Evolutionary conservation across 1,140 invertebrate species (phyloP), one percentile per base, ranked within the genome.

Genomic region (Pteromalus puparum): DNA sequence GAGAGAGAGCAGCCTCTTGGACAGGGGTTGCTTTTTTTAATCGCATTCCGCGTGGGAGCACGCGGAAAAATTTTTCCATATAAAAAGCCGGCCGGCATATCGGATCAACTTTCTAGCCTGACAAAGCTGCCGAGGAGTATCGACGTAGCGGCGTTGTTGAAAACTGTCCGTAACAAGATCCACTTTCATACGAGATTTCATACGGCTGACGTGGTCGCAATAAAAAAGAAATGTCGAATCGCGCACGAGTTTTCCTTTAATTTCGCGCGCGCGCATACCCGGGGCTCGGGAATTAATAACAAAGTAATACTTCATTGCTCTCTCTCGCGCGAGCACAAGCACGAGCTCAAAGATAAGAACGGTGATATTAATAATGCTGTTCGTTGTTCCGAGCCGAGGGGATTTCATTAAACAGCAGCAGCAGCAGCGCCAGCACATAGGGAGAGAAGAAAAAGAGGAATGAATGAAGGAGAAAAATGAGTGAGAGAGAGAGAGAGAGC

Each of bases 281-380:
- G 42, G 38, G 83, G 87, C 89, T 90, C 89, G 84, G 87, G 88
- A 91, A 92, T 92, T 92, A 92, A 92, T 92, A 92, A 92, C 90
- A 90, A 91, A 91, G 88, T 92, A 92, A 91, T 92, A 92, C 91
- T 90, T 90, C 89, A 90, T 91, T 90, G 89, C 89, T 88, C n/a
- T n/a, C n/a, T n/a, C n/a, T n/a, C n/a, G n/a, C 18, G 46, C 48
- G 48, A 5, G 48, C 48, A 10, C 48, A 21, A n/a, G 18, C 53
- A n/a, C 53, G 21, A 61, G 53, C 86, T 86, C 87, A 90, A 90
- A 91, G 90, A 91, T 90, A 91, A 91, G 90, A 89, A 89, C 87
- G 89, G 85, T 88, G 88, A 90, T 91, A 91, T 92, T 92, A 92
- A 91, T 92, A 92, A 92, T 91, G 88, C 86, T 89, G 88, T 87